phyloP scores from a whole-genome alignment of 2,888 invertebrate species.

The Lathronympha strigana region DNA sequence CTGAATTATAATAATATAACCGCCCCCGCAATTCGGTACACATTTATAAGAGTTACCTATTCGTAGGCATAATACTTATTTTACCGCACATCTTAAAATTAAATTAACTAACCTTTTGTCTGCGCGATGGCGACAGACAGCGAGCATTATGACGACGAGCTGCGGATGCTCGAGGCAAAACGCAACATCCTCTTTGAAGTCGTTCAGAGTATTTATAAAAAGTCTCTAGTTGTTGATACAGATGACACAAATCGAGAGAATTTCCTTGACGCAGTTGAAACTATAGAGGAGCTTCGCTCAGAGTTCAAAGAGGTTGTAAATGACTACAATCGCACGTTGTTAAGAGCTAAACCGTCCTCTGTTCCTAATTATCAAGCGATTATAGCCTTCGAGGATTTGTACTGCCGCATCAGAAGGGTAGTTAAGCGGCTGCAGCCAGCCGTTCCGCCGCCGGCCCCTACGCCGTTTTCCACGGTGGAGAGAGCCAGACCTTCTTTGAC shows the following conservation, averaged over 20 bases:
- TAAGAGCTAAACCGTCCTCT: neutral
- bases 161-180: neutral
- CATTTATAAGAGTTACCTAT: neutral
- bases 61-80: neutral
- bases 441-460: neutral
- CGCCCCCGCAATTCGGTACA: too few species aligned
- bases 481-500: neutral
- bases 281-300: neutral
- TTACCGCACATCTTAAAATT: neutral
- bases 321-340: neutral
- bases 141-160: neutral
- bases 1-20: too few species aligned
- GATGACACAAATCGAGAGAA: too few species aligned
- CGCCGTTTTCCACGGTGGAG: neutral
- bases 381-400: neutral
- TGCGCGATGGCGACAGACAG: neutral
- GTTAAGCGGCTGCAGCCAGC: neutral
- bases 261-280: neutral
- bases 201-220: neutral
- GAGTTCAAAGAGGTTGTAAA: neutral
- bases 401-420: neutral
- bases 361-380: slow-evolving; percentile 8
- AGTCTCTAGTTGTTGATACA: neutral
- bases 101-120: neutral
- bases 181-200: too few species aligned